Base-by-base conservation (phyloP, 2,888 invertebrate genomes). In the Colletes collaris region DNA sequence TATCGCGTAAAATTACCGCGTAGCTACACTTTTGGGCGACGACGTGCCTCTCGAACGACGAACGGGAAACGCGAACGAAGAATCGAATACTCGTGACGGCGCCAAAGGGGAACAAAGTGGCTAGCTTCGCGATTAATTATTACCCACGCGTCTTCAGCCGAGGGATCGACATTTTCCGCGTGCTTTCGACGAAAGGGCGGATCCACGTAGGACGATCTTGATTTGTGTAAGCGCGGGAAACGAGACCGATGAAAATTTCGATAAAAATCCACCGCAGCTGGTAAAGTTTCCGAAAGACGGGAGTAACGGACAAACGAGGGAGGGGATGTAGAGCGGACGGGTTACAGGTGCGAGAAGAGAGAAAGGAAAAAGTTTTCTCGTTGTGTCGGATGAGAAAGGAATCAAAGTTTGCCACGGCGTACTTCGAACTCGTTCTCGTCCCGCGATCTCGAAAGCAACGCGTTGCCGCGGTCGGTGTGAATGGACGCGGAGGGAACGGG, bases 121-220 rank as follows among this genome's bases (percentile, higher is more conserved):
- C 71, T 66, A 60, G 49, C 66, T 66, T 52, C 60, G 77, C 73
- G 75, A 75, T 84, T 85, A 79, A 84, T 85, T 82, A 83, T 84
- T 65, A 77, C 63, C 27, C 77, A 53, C 5, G 40, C 53, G 56
- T 52, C 11, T 16, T 50, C 27, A 6, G 8, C 10, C 8, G 27
- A 8, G 37, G 16, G 10, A 37, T 4, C 40, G 40, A 40, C 5
- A 40, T 40, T 40, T 3, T 40, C 0, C 27, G 27, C 27, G 27
- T 27, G 27, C 27, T 27, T 1, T 27, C 27, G 27, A 27, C 27
- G 27, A 2, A 27, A 27, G 27, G 27, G 27, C 27, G 27, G 27
- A 27, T 27, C 27, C 27, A 2, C 27, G 40, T 40, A 0, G 40
- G 40, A 44, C 11, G 37, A 4, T 46, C 44, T 19, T 10, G 60